phyloP scores from a whole-genome alignment of 2,113 vertebrate species.

The Catharus bicknelli region DNA sequence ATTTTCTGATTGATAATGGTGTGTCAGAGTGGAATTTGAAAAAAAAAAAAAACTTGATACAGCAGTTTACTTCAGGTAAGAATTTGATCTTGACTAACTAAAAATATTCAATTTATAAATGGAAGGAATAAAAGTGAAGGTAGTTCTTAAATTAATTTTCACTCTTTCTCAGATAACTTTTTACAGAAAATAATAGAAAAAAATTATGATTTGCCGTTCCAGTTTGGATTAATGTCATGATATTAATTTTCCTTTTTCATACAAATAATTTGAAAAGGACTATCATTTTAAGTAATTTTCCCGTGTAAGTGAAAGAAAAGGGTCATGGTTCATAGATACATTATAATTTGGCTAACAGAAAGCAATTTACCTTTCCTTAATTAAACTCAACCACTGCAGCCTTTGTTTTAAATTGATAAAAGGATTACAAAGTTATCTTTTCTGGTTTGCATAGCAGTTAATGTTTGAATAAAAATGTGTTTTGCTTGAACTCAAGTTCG shows the following conservation, averaged over 20 bases:
- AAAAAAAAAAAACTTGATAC: background rate
- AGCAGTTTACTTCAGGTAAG: background rate
- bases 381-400: conserved; percentile 34
- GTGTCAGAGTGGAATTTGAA: background rate
- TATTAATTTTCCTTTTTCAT: background rate
- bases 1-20: background rate
- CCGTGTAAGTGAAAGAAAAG: conserved; percentile 22
- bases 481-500: background rate
- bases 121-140: background rate
- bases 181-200: background rate
- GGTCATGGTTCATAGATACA: conserved; percentile 46
- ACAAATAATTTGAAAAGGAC: background rate
- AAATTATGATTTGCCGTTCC: background rate
- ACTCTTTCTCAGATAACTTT: background rate
- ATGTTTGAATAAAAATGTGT: conserved; percentile 24
- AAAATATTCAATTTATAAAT: background rate
- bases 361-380: conserved; percentile 54
- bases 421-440: conserved; percentile 49
- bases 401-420: conserved; percentile 58
- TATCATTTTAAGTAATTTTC: conserved; percentile 22
- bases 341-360: conserved; percentile 52
- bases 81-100: background rate
- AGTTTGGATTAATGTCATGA: background rate
- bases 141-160: conserved; percentile 6
- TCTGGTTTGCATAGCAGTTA: conserved; percentile 10